Evolutionary conservation across 2,113 vertebrate species (phyloP).

Genomic region (Zeus faber): DNA sequence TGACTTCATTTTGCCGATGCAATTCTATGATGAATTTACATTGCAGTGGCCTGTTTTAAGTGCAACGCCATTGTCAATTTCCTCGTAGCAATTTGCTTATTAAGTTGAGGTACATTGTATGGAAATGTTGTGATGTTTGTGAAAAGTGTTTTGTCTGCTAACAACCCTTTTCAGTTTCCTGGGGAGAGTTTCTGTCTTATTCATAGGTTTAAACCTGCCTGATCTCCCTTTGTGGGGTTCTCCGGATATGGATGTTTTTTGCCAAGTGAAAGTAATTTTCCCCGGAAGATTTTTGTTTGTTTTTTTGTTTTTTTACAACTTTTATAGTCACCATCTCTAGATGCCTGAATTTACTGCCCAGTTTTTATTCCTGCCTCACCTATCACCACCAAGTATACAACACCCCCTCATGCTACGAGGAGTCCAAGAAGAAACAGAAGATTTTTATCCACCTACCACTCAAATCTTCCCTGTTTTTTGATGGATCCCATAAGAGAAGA

Average conservation of each 20-base stretch:
- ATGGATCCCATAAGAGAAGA: conserved; percentile 14
- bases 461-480: conserved; percentile 33
- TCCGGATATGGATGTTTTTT: conserved; percentile 80
- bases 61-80: too few species aligned
- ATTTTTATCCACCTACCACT: conserved; percentile 49
- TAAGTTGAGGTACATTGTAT: too few species aligned
- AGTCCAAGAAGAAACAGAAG: conserved; percentile 51
- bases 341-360: conserved; percentile 29
- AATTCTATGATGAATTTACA: too few species aligned
- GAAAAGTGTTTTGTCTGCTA: conserved; percentile 16
- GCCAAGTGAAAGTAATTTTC: conserved; percentile 46
- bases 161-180: conserved; percentile 60
- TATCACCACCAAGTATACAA: conserved; percentile 20
- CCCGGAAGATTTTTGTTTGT: conserved; percentile 77
- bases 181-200: conserved; percentile 66
- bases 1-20: too few species aligned
- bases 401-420: not conserved
- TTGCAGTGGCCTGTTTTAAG: too few species aligned
- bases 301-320: conserved; percentile 36
- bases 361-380: conserved; percentile 30
- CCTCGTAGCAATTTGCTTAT: too few species aligned
- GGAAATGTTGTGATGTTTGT: not conserved
- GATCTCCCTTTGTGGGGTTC: conserved; percentile 74
- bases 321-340: conserved; percentile 61
- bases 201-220: conserved; percentile 79